Conservation (phyloP, 37 sponge, comb jelly and placozoan species). For the Agelas oroides region DNA sequence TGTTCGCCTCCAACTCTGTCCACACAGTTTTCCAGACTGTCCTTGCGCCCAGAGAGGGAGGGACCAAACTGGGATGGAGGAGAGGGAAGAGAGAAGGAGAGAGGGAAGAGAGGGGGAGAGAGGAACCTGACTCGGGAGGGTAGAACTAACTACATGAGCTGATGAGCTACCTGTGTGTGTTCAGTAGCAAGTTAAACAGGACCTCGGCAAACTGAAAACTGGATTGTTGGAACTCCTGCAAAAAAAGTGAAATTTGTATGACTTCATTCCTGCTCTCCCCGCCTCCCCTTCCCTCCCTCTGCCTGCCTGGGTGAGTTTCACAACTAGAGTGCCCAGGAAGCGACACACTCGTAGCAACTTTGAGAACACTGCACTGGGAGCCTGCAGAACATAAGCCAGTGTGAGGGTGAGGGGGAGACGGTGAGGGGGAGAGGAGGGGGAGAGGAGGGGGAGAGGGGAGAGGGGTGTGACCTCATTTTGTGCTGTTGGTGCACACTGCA, state of each 20-base stretch:
- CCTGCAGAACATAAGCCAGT: too few relatives aligned
- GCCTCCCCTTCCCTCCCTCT: background rate
- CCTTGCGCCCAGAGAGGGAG: background rate
- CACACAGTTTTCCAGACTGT: background rate
- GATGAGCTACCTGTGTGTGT: background rate
- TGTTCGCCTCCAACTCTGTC: conserved; percentile 15
- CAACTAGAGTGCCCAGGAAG: conserved; percentile 42
- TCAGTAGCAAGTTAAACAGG: conserved; percentile 5
- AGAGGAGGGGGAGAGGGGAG: too few relatives aligned
- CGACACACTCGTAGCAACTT: conserved; percentile 50
- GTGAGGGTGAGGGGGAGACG: too few relatives aligned
- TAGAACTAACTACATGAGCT: too few relatives aligned
- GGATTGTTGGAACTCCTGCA: conserved; percentile 35
- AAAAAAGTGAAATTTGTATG: background rate
- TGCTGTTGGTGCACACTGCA: background rate
- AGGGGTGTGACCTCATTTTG: background rate
- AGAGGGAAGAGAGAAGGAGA: background rate
- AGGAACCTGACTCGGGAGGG: too few relatives aligned
- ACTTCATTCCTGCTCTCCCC: background rate
- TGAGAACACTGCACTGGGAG: background rate
- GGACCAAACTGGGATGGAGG: background rate
- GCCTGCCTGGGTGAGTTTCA: conserved; percentile 38
- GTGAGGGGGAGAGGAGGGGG: too few relatives aligned
- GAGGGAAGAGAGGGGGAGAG: background rate
- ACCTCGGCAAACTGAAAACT: conserved; percentile 4